A percentile compares a stretch with the other conserved stretches of the same genome.
Conservation (phyloP, 2,888 invertebrate genomes). For the Melipona bicolor region DNA sequence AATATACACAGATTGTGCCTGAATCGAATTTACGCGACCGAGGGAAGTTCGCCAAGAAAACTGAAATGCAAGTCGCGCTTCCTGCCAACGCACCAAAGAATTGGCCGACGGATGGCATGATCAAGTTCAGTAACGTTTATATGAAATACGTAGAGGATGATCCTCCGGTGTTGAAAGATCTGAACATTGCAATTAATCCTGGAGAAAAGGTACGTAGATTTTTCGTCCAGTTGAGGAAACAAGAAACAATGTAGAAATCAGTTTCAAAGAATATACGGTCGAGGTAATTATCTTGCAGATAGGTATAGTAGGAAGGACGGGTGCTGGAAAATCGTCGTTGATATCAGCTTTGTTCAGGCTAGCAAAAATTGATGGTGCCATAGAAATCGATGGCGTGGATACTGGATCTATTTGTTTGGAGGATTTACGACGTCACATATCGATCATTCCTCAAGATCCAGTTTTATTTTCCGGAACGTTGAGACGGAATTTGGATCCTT, state of each 20-base stretch:
- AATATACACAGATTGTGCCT: constrained; percentile 90
- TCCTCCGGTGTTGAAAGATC: constrained; percentile 84
- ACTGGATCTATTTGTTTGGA: constrained; percentile 86
- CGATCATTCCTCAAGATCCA: constrained; percentile 90
- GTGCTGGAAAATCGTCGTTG: constrained; percentile 90
- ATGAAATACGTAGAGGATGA: constrained; percentile 84
- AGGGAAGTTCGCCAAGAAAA: constrained; percentile 63
- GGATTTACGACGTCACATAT: constrained; percentile 86
- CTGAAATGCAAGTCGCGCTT: constrained; percentile 42
- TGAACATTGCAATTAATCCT: constrained; percentile 81
- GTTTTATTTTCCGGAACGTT: constrained; percentile 88
- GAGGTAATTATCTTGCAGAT: constrained; percentile 79
- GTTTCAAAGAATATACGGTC: no score
- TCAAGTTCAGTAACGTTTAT: constrained; percentile 81
- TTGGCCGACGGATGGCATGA: constrained; percentile 79
- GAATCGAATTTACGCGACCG: constrained; percentile 83
- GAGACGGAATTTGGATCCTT: constrained; percentile 89
- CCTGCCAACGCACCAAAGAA: constrained; percentile 66
- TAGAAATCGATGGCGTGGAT: constrained; percentile 87
- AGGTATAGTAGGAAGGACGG: constrained; percentile 90
- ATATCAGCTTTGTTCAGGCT: constrained; percentile 90
- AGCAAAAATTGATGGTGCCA: constrained; percentile 86
- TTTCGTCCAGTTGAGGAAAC: neutral
- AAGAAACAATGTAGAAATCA: no score
- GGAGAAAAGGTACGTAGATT: constrained; percentile 81